These are phyloP conservation scores for Haliclystus octoradiatus DNA, from an alignment of 30 jellyfish, hydroid and myxozoan species.

Conservation along the genomic window DNA sequence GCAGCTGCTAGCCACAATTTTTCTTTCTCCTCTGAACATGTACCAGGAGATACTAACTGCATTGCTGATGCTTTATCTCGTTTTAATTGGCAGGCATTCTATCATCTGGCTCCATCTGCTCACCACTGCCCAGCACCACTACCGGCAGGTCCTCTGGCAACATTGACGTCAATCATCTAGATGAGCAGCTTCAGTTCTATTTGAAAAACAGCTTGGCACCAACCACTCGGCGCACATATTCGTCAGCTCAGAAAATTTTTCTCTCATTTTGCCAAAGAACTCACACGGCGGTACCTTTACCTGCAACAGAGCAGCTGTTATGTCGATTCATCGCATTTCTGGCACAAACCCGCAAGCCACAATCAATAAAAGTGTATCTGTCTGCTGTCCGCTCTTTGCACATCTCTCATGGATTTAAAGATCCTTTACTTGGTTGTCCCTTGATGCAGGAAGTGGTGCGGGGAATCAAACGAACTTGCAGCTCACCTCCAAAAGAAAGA, in stretches of 20 bases:
- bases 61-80: constrained; percentile 7
- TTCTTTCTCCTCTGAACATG: neutral
- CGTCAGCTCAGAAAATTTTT: constrained; percentile 11
- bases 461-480: constrained; percentile 3
- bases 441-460: neutral
- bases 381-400: constrained; percentile 18
- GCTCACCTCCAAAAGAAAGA: neutral
- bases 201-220: neutral
- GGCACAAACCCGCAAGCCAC: neutral
- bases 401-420: constrained; percentile 4
- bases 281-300: neutral
- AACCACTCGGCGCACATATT: constrained; percentile 1
- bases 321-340: constrained; percentile 9
- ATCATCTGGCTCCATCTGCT: neutral
- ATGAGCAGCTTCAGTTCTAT: too few relatives aligned
- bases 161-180: too few relatives aligned
- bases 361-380: constrained; percentile 11
- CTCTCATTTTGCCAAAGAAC: neutral
- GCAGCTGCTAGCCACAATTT: too few relatives aligned
- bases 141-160: too few relatives aligned
- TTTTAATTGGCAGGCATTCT: neutral
- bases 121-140: neutral
- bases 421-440: constrained; percentile 6
- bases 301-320: neutral
- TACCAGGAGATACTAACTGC: neutral